Percentiles rank a stretch among this genome's conserved stretches.
Conservation (phyloP, 2,888 invertebrate genomes). For the Meliscaeva auricollis region DNA sequence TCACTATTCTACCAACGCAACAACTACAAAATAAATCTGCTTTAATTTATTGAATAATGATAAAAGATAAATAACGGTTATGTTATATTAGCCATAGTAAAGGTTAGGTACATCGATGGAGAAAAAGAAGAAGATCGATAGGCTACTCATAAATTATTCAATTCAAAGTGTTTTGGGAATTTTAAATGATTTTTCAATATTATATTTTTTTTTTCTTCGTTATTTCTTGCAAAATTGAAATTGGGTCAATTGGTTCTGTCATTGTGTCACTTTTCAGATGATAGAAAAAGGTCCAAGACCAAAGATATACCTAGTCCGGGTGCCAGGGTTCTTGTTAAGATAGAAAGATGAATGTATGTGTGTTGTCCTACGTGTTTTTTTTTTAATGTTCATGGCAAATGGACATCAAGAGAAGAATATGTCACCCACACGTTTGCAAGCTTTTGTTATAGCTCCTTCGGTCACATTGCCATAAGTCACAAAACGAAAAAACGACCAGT, state of each 20-base stretch:
- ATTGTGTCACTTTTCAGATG: constrained; percentile 24
- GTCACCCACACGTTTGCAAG: neutral
- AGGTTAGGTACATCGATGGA: no score
- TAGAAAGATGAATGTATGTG: neutral
- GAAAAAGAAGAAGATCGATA: constrained; percentile 1
- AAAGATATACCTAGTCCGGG: neutral
- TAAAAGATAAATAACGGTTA: neutral
- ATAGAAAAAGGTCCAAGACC: neutral
- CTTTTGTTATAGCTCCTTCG: neutral
- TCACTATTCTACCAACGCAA: no score
- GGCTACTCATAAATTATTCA: constrained; percentile 26
- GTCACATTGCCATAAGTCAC: constrained; percentile 12
- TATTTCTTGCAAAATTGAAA: constrained; percentile 5
- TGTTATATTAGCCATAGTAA: no score
- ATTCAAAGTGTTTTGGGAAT: constrained; percentile 24
- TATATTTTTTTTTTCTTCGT: neutral
- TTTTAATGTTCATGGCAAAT: neutral
- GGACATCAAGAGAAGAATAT: no score
- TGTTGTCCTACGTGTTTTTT: neutral
- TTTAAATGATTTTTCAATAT: neutral
- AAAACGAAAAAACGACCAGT: neutral
- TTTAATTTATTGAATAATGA: constrained; percentile 1
- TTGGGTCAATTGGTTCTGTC: constrained; percentile 39
- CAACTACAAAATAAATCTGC: no score
- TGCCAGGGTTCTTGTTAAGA: neutral